Conservation (phyloP, 2,888 invertebrate genomes). For the Aleiodes testaceus region DNA sequence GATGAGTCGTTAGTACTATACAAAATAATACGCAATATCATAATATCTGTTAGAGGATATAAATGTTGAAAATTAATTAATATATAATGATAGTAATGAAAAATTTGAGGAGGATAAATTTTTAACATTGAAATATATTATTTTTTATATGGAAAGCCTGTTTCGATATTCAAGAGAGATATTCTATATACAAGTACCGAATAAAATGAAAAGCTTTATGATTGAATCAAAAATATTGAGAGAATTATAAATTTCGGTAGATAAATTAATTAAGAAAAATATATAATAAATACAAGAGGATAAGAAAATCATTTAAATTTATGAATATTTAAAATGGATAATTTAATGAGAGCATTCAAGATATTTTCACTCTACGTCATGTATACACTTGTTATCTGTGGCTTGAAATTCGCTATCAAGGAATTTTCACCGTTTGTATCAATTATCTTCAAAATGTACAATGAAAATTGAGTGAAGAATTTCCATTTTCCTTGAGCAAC, state of each 20-base stretch:
- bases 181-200: conserved; percentile 50
- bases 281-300: not conserved
- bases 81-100: not conserved
- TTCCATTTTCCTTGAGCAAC: not conserved
- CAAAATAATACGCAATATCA: not conserved
- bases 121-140: conserved; percentile 43
- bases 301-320: conserved; percentile 6
- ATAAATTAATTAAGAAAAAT: conserved; percentile 11
- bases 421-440: conserved; percentile 34
- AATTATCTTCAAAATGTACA: conserved; percentile 25
- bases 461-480: conserved; percentile 11
- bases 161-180: conserved; percentile 54
- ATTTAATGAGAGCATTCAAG: conserved; percentile 50
- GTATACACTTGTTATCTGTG: conserved; percentile 52
- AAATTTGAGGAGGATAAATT: conserved; percentile 19
- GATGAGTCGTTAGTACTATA: conserved; percentile 15
- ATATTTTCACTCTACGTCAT: conserved; percentile 53
- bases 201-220: conserved; percentile 15
- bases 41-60: not conserved
- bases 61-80: conserved; percentile 19
- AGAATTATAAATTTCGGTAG: conserved; percentile 14
- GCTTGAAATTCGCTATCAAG: conserved; percentile 42
- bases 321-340: conserved; percentile 18
- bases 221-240: conserved; percentile 1
- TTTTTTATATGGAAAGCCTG: conserved; percentile 54